These are phyloP conservation scores for Ia io DNA, from an alignment of 2,113 vertebrate genomes.

Conservation along the genomic window DNA sequence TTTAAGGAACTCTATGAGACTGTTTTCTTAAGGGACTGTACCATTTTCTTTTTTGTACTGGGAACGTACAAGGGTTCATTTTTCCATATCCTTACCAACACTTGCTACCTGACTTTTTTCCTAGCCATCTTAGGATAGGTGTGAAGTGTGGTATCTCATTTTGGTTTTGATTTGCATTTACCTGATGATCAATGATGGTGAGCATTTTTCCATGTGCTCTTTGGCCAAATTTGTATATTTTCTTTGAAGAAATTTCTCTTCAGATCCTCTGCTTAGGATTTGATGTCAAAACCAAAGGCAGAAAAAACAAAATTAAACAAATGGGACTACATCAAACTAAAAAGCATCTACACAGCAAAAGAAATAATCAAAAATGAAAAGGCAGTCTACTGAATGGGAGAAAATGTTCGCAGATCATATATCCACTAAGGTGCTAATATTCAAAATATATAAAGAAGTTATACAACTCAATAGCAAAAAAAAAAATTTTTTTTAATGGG, in stretches of 20 bases:
- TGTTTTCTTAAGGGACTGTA: background rate
- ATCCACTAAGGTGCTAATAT: background rate
- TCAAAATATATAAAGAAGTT: background rate
- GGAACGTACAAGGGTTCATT: background rate
- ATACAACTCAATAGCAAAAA: background rate
- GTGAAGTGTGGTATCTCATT: background rate
- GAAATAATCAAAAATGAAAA: background rate
- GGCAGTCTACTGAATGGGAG: background rate
- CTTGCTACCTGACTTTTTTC: background rate
- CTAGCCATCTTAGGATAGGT: background rate
- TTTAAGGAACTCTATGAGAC: background rate
- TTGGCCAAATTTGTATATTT: constrained; percentile 4
- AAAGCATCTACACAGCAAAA: background rate
- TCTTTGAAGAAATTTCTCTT: background rate
- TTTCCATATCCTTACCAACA: background rate
- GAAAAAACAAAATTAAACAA: constrained; percentile 5
- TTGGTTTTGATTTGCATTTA: background rate
- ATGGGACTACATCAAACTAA: background rate
- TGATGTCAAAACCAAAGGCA: background rate
- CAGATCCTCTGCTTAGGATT: background rate
- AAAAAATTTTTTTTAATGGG: background rate
- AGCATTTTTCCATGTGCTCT: background rate
- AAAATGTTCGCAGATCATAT: background rate
- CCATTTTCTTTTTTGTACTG: background rate
- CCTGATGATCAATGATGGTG: background rate